Base-by-base conservation (phyloP, 2,113 vertebrate species). In the Oxyruncus cristatus region DNA sequence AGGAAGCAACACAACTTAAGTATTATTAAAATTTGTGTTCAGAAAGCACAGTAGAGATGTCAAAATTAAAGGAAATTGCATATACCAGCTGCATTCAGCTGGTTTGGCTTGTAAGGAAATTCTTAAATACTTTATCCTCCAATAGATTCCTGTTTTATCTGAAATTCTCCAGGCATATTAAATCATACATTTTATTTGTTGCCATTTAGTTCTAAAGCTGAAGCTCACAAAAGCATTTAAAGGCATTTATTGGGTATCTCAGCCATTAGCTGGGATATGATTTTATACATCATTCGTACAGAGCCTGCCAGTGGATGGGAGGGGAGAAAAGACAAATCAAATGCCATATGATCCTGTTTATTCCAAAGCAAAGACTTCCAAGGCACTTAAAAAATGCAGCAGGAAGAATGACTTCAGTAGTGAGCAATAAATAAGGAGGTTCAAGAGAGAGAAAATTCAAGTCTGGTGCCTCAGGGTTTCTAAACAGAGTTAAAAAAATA, bases 191-290 rank as follows among this genome's bases (percentile, higher is more conserved):
- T 89, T 79, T 82, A 80, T 92, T 92, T 87, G 42, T 35, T 84
- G 76, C 72, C 63, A 84, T 77, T 95, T 85, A 75, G 47, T 65
- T 85, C 9, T 63, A 27, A 75, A 78, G 76, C 88, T 68, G 66
- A 77, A 85, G 76, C 80, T 91, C 65, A 71, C 84, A 81, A 84
- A 61, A 85, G 73, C 93, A 85, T 89, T 97, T 82, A 68, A 56
- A 94, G 44, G 70, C 87, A 75, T 75, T 95, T 93, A 62, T 33
- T 87, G 5, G 75, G 39, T 55, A 24, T 47, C 74, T 85, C 70
- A 79, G 92, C 89, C 92, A 87, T 91, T 59, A 94, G 77, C 66
- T n/a, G 27, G 47, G 47, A 30, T 49, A 6, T 33, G 33, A 47
- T 77, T 93, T 89, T 72, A 47, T 50, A 16, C 55, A 32, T 66